Conservation (phyloP, 1,140 invertebrate genomes). For the Nephila pilipes region DNA sequence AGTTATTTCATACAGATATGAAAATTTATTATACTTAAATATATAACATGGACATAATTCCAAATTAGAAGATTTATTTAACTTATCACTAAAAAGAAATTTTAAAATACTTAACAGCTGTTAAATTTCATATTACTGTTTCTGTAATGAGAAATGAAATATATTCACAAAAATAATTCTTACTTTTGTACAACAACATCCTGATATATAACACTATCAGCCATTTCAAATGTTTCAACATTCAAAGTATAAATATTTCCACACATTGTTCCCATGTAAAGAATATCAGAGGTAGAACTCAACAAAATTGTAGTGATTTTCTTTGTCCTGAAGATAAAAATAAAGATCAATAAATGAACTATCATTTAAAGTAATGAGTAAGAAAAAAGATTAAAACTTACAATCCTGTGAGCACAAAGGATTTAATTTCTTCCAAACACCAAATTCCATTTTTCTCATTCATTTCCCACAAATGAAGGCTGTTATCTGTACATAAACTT, state of each 20-base stretch:
- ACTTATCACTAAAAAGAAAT: too few relatives aligned
- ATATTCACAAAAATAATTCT: not conserved
- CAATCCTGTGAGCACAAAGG: constrained; percentile 90
- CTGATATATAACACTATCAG: constrained; percentile 95
- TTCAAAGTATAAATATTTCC: constrained; percentile 96
- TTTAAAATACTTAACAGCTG: too few relatives aligned
- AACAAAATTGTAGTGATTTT: constrained; percentile 93
- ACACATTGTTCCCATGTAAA: constrained; percentile 96
- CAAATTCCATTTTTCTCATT: constrained; percentile 86
- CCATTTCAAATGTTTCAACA: constrained; percentile 90
- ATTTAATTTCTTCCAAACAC: constrained; percentile 88
- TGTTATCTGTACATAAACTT: constrained; percentile 95
- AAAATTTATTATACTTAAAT: too few relatives aligned
- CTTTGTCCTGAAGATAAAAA: constrained; percentile 83
- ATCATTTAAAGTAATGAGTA: not conserved
- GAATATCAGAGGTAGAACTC: constrained; percentile 88
- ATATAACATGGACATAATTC: too few relatives aligned
- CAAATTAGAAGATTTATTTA: too few relatives aligned
- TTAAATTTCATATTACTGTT: too few relatives aligned
- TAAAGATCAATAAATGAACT: not conserved
- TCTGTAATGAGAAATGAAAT: too few relatives aligned
- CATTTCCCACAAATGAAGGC: constrained; percentile 96
- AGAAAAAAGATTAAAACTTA: constrained; percentile 79
- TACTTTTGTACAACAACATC: constrained; percentile 95
- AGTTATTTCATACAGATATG: too few relatives aligned